Base-by-base conservation (phyloP, 2,888 invertebrate genomes). In the Pristionchus japonicus region DNA sequence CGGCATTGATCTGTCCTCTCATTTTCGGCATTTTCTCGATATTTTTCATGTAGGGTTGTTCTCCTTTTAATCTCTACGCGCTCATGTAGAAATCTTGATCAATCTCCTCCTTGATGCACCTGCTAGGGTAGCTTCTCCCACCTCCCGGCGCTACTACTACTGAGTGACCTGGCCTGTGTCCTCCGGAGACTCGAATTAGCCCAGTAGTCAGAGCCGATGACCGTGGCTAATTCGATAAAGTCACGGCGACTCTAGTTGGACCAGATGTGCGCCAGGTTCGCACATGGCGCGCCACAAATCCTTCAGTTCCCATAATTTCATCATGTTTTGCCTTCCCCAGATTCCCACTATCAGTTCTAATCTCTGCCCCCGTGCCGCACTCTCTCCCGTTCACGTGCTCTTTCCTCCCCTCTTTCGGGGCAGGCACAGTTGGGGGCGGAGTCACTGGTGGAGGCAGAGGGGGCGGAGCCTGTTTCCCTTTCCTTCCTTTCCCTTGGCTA, bases 361-460 rank as follows among this genome's bases (percentile, higher is more conserved):
- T 52, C 20, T 52, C 57, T 31, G 15, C 34, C n/a, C 34, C 13
- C 52, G 82, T 83, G 77, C n/a, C 74, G 6, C 34, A 37, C 34
- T 70, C 40, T 80, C 80, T 80, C 80, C n/a, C 52, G 52, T 83
- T 83, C 82, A 83, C 82, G 82, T 83, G 82, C 23, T 80, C 82
- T 83, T 23, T 83, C 77, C 20, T 2, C 43, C 40, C 11, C 77
- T 40, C 77, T 0, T 13, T 34, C 49, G 47, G n/a, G 23, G 17
- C 43, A 77, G 77, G n/a, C 43, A 49, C 37, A 57, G 7, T 57
- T 34, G 34, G 23, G 82, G 82, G 82, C 49, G 82, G 82, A 83
- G 82, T 52, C 31, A 57, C 52, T 23, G 57, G 34, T 7, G 43
- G 80, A 37, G 7, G 52, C 31, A 83, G 20, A 31, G 52, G 82